Conservation (phyloP, 2,113 vertebrate genomes). For the Lepus europaeus region DNA sequence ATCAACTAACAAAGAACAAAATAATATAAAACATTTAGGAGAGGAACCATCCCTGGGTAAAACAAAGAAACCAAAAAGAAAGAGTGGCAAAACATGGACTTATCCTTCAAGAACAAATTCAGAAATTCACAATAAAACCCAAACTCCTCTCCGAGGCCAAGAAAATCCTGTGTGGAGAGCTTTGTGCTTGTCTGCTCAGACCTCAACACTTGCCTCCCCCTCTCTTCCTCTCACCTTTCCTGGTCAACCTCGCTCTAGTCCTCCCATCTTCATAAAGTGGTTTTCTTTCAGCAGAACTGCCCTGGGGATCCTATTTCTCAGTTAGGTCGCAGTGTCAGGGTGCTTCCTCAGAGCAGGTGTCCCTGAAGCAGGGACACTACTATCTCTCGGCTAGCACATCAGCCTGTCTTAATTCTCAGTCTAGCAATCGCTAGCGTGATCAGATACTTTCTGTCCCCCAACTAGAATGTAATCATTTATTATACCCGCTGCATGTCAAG, state of each 20-base stretch:
- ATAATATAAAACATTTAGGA: slow-evolving; percentile 1
- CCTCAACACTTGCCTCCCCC: not conserved
- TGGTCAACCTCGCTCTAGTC: not conserved
- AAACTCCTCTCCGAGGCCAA: not conserved
- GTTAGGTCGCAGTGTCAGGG: not conserved
- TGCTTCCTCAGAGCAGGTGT: not conserved
- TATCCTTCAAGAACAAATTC: not conserved
- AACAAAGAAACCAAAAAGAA: not conserved
- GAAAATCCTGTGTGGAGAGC: not conserved
- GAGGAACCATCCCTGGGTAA: not conserved
- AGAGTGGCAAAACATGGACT: not conserved
- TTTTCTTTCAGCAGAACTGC: not conserved
- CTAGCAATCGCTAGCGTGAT: not conserved
- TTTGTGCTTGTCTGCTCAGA: not conserved
- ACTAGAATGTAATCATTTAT: not conserved
- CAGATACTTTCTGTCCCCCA: not conserved
- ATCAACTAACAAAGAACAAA: slow-evolving; percentile 1
- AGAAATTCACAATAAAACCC: slow-evolving; percentile 48
- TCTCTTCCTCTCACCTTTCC: not conserved
- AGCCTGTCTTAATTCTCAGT: not conserved
- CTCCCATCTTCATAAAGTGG: not conserved
- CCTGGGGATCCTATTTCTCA: not conserved
- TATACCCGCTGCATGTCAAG: not conserved
- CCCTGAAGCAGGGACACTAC: not conserved
- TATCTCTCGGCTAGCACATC: not conserved